phyloP scores from a whole-genome alignment of 2,113 vertebrate species.

The Leucosticte australis region DNA sequence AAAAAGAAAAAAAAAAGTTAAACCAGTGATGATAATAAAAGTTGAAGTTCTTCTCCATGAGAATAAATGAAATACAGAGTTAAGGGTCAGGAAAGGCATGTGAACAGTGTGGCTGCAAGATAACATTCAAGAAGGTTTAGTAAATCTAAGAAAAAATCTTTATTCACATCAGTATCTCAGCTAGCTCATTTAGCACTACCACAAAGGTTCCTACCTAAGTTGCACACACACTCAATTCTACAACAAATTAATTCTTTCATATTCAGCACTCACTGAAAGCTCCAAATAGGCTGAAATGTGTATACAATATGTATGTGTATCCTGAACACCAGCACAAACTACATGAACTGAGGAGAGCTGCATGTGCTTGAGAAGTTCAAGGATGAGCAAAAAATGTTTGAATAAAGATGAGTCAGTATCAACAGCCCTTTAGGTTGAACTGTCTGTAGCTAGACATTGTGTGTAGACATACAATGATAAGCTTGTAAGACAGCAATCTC shows the following conservation, averaged over 20 bases:
- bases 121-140: neutral
- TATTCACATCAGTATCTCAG: neutral
- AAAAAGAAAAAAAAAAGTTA: neutral
- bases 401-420: constrained; percentile 47
- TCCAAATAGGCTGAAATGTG: neutral
- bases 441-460: neutral
- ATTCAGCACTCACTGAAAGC: neutral
- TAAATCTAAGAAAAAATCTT: neutral
- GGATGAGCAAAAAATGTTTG: neutral
- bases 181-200: neutral
- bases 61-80: neutral
- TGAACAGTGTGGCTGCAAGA: neutral
- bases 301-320: neutral
- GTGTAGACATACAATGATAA: neutral
- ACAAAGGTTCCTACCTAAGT: neutral
- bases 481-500: constrained; percentile 13
- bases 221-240: neutral
- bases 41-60: neutral
- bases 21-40: neutral
- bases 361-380: neutral
- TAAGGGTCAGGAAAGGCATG: neutral
- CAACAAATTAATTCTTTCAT: neutral
- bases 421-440: neutral
- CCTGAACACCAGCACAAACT: neutral
- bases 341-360: neutral